These are phyloP conservation scores for Hirundichthys speculiger DNA, from an alignment of 2,113 vertebrate species.

Conservation along the genomic window DNA sequence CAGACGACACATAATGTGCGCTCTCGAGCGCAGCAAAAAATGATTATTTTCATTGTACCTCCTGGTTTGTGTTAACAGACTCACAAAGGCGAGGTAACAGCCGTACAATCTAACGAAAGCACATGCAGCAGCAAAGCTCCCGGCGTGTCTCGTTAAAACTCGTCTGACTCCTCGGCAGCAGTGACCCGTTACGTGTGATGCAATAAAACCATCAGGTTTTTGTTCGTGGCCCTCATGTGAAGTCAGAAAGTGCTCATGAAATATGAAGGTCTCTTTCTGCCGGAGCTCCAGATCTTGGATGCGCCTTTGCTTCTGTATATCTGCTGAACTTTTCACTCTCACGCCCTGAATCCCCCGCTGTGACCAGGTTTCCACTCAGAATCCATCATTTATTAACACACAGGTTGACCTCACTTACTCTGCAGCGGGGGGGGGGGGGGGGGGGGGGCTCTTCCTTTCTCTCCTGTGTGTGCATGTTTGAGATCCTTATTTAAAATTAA, in stretches of 20 bases:
- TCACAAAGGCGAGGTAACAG: too few relatives aligned
- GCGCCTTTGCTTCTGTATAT: constrained; percentile 50
- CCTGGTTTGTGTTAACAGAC: too few relatives aligned
- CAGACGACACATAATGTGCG: too few relatives aligned
- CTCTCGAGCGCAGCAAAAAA: too few relatives aligned
- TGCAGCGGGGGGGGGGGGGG: constrained; percentile 26
- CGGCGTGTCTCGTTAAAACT: constrained; percentile 28
- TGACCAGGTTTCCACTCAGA: constrained; percentile 64
- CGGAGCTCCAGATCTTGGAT: constrained; percentile 43
- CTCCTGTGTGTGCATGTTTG: constrained; percentile 10
- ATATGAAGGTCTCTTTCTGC: constrained; percentile 66
- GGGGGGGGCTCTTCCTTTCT: constrained; percentile 12
- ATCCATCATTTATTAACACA: constrained; percentile 77
- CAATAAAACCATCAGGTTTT: constrained; percentile 64
- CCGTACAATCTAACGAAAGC: too few relatives aligned
- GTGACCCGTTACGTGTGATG: constrained; percentile 61
- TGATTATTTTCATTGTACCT: too few relatives aligned
- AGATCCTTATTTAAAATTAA: constrained; percentile 50
- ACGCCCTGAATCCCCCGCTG: constrained; percentile 55
- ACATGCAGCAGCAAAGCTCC: background rate
- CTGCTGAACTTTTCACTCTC: constrained; percentile 77
- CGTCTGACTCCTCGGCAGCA: constrained; percentile 21
- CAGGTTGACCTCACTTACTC: constrained; percentile 76
- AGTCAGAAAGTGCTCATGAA: constrained; percentile 76
- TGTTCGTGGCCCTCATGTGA: constrained; percentile 52